Evolutionary conservation across 37 sponge, comb jelly and placozoan species (phyloP), one percentile per base, ranked within the genome.

Genomic region (Cladorhizidae sp.): DNA sequence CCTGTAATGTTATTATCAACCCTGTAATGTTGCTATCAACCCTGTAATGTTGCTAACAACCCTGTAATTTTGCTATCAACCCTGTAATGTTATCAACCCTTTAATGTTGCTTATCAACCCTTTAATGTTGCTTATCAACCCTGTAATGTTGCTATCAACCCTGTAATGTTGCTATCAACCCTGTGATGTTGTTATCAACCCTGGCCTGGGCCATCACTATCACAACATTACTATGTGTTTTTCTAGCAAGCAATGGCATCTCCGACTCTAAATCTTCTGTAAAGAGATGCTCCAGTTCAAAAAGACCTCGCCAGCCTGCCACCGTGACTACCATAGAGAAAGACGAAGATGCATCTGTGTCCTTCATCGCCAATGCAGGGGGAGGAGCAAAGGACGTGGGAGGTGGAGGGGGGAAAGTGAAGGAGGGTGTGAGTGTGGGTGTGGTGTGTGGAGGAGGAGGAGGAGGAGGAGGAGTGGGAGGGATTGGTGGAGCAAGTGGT

Each of bases 231-330:
- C n/a, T 64, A 54, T 54, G 17, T 54, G 17, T 17, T 20, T 64
- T 23, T 69, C 2, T n/a, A 71, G 50, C n/a, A 28, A 49, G 49
- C 25, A 49, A 49, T 49, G 62, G 61, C 22, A 41, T 22, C 12
- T 58, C 61, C 62, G n/a, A 71, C 21, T 40, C 70, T 5, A 39
- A 39, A 35, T 12, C 39, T 22, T 12, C 70, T 49, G 45, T 42
- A 23, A 71, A 18, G 50, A 40, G 26, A 28, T 14, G 22, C 6
- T 42, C 50, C 29, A 32, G 42, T 62, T 63, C 52, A 6, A 77
- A 77, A 39, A 61, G 77, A 12, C 77, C 77, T 28, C 62, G 77
- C 33, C 77, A 63, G 39, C 42, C 64, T 23, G 40, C 62, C n/a
- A 41, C 62, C 23, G 26, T 42, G 32, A 22, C 2, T 22, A 49